These are phyloP conservation scores for Anaspis maculata DNA, from an alignment of 2,888 invertebrate genomes.

Conservation along the genomic window DNA sequence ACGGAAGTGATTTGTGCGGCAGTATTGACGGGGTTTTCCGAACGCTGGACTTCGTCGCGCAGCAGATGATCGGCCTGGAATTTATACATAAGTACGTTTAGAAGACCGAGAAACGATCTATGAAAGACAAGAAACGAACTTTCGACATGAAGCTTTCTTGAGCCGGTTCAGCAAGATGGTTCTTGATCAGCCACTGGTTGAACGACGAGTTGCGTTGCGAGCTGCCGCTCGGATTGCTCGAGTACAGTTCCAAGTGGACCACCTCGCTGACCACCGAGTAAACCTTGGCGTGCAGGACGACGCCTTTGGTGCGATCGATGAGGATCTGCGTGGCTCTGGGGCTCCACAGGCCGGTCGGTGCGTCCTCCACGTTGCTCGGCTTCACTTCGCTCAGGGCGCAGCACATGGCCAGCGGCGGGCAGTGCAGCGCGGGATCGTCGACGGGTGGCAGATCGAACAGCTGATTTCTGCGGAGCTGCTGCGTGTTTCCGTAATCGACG, in stretches of 20 bases:
- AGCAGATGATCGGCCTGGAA: constrained; percentile 22
- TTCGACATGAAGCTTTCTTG: constrained; percentile 76
- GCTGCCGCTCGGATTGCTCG: constrained; percentile 9
- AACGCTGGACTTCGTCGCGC: constrained; percentile 17
- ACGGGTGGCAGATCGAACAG: constrained; percentile 40
- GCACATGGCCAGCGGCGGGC: constrained; percentile 60
- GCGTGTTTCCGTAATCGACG: constrained; percentile 69
- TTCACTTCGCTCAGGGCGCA: constrained; percentile 62
- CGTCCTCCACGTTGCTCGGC: constrained; percentile 55
- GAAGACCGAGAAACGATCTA: neutral
- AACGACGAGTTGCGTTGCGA: constrained; percentile 19
- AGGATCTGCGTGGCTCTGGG: constrained; percentile 46
- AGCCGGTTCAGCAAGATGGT: constrained; percentile 55
- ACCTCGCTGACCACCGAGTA: constrained; percentile 75
- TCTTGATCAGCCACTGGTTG: constrained; percentile 56
- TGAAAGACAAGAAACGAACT: constrained; percentile 33
- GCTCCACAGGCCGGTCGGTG: constrained; percentile 55
- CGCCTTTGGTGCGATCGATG: constrained; percentile 24
- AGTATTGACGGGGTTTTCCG: constrained; percentile 23
- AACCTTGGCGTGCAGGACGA: constrained; percentile 45
- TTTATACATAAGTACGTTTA: neutral
- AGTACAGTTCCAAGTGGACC: constrained; percentile 56
- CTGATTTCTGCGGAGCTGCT: constrained; percentile 41
- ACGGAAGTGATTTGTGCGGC: constrained; percentile 6
- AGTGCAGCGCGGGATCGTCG: constrained; percentile 18